Evolutionary conservation across 2,888 invertebrate genomes (phyloP).

Genomic region (Napeogenes sylphis): DNA sequence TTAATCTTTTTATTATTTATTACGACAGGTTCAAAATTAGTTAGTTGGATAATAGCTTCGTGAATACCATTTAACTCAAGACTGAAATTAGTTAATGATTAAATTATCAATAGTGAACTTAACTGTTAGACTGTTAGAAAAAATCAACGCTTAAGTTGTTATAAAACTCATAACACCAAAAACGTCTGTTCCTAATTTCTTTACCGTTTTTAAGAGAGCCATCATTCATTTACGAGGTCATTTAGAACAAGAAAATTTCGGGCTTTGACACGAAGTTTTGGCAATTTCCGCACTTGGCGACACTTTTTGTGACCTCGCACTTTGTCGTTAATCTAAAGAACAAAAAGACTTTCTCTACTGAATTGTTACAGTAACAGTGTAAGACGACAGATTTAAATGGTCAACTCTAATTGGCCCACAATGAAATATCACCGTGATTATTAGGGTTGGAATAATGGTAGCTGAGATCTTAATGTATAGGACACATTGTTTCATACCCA

Average conservation of each 20-base stretch:
- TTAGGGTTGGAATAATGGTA: slow-evolving; percentile 25
- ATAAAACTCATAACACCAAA: slow-evolving; percentile 70
- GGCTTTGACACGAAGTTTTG: slow-evolving; percentile 72
- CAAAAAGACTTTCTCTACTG: slow-evolving; percentile 62
- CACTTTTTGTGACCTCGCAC: slow-evolving; percentile 69
- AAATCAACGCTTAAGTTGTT: slow-evolving; percentile 48
- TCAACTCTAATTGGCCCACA: slow-evolving; percentile 45
- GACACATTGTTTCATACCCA: slow-evolving; percentile 6
- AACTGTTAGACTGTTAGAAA: too few relatives aligned
- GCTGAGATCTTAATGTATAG: slow-evolving; percentile 8
- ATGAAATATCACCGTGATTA: slow-evolving; percentile 31
- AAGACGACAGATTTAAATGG: slow-evolving; percentile 63
- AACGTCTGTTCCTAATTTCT: slow-evolving; percentile 75
- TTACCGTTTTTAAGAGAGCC: slow-evolving; percentile 73
- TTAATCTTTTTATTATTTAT: too few relatives aligned
- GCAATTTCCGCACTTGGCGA: slow-evolving; percentile 71
- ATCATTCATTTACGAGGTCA: slow-evolving; percentile 75
- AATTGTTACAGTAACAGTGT: slow-evolving; percentile 61
- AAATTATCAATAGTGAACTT: too few relatives aligned
- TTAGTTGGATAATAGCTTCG: too few relatives aligned
- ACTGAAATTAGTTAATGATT: too few relatives aligned
- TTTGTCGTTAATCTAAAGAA: slow-evolving; percentile 72
- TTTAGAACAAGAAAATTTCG: slow-evolving; percentile 74
- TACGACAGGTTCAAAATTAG: too few relatives aligned
- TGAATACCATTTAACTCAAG: too few relatives aligned